Conservation (phyloP, 2,113 vertebrate species). For the Sinocyclocheilus anshuiensis region DNA sequence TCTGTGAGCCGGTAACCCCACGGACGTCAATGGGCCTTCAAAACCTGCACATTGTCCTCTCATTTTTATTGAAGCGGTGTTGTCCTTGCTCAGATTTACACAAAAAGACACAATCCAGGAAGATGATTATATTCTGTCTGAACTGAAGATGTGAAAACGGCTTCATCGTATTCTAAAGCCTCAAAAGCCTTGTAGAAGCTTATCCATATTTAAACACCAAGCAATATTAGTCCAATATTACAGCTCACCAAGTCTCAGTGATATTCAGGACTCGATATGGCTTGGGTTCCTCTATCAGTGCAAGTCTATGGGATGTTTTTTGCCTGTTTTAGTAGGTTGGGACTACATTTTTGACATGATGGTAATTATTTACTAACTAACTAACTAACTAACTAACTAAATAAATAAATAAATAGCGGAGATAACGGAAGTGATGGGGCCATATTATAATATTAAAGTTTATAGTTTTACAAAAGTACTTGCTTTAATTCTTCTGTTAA, state of each 20-base stretch:
- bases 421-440: too few species aligned
- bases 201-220: constrained; percentile 27
- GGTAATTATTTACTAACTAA: too few species aligned
- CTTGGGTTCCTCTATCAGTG: not conserved
- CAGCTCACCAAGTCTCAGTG: not conserved
- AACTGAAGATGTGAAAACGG: not conserved
- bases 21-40: not conserved
- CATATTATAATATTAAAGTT: too few species aligned
- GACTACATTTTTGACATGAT: too few species aligned
- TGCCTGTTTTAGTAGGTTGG: too few species aligned
- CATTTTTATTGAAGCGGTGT: not conserved
- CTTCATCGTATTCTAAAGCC: not conserved
- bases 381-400: too few species aligned
- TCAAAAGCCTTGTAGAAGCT: not conserved
- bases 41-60: not conserved
- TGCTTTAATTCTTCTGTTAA: too few species aligned
- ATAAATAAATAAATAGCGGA: too few species aligned
- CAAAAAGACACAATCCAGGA: not conserved
- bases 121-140: constrained; percentile 1
- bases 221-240: not conserved
- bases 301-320: not conserved
- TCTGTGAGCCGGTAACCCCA: not conserved
- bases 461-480: too few species aligned
- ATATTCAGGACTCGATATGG: not conserved
- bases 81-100: not conserved